Conservation (phyloP, 2,113 vertebrate species). For the Tylochromis polylepis region DNA sequence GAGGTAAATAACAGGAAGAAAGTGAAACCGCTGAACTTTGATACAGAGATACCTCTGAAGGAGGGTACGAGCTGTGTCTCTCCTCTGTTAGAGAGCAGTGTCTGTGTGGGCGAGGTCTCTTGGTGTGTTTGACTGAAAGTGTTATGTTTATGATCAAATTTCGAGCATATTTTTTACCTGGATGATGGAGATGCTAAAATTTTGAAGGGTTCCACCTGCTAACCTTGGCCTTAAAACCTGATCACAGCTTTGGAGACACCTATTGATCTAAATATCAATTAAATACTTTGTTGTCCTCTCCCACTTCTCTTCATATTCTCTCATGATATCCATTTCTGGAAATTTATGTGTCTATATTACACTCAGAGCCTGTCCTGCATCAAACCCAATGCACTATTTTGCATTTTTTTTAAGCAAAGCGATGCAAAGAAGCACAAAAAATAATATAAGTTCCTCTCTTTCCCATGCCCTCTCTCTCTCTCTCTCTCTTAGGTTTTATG, state of each 20-base stretch:
- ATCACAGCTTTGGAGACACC: neutral
- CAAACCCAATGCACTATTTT: neutral
- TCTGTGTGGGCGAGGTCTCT: neutral
- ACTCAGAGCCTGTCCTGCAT: neutral
- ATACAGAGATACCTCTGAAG: neutral
- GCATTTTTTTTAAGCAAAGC: neutral
- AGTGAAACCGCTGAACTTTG: slow-evolving; percentile 16
- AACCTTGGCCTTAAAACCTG: slow-evolving; percentile 26
- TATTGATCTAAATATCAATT: neutral
- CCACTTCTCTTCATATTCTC: neutral
- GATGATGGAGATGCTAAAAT: neutral
- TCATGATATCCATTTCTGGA: neutral
- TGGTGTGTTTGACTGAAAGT: neutral
- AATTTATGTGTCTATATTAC: neutral
- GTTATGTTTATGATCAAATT: neutral
- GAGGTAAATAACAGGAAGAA: neutral
- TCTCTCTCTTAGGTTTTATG: neutral
- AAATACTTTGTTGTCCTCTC: neutral
- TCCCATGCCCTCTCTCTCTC: neutral
- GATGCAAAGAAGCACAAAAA: neutral
- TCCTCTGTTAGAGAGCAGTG: neutral
- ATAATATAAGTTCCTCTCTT: neutral
- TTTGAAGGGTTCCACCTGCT: neutral
- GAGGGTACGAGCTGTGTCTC: neutral
- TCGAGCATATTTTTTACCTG: neutral